phyloP scores from a whole-genome alignment of 2,797 vertebrate genomes.

The Characodon lateralis region DNA sequence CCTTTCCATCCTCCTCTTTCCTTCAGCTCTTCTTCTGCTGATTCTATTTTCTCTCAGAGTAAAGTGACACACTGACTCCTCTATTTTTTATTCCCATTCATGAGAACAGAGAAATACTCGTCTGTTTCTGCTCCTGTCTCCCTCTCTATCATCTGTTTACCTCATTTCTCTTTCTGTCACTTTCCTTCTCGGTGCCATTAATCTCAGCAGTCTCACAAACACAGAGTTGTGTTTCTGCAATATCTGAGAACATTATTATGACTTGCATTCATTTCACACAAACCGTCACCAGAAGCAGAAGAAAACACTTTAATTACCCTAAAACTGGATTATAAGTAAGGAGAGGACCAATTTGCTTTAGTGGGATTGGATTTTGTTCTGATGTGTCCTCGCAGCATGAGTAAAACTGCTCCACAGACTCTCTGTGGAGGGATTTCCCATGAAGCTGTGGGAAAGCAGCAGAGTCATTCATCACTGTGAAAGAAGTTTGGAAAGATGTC shows the following conservation, averaged over 20 bases:
- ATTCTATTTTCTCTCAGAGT: constrained; percentile 22
- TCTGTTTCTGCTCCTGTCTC: constrained; percentile 22
- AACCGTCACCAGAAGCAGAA: not conserved
- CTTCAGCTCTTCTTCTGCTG: not conserved
- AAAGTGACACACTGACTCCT: constrained; percentile 23
- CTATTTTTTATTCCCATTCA: constrained; percentile 33
- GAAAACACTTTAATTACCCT: not conserved
- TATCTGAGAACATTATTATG: not conserved
- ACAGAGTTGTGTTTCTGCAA: constrained; percentile 2
- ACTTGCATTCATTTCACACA: not conserved
- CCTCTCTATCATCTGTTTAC: constrained; percentile 50
- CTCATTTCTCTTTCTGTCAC: constrained; percentile 68
- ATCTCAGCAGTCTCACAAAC: constrained; percentile 29
- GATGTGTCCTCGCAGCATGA: constrained; percentile 8
- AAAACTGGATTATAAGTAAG: not conserved
- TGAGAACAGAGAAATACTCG: constrained; percentile 17
- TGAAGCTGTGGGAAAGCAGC: constrained; percentile 46
- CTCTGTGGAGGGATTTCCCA: constrained; percentile 50
- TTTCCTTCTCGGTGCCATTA: constrained; percentile 53
- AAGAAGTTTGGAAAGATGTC: constrained; percentile 29
- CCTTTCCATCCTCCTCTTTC: not conserved
- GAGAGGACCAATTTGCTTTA: not conserved
- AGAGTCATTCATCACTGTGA: constrained; percentile 56
- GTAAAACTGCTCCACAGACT: constrained; percentile 14
- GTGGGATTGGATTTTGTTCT: not conserved